These are phyloP conservation scores for Ectropis crepuscularia DNA, from an alignment of 2,888 invertebrate genomes.

Conservation along the genomic window DNA sequence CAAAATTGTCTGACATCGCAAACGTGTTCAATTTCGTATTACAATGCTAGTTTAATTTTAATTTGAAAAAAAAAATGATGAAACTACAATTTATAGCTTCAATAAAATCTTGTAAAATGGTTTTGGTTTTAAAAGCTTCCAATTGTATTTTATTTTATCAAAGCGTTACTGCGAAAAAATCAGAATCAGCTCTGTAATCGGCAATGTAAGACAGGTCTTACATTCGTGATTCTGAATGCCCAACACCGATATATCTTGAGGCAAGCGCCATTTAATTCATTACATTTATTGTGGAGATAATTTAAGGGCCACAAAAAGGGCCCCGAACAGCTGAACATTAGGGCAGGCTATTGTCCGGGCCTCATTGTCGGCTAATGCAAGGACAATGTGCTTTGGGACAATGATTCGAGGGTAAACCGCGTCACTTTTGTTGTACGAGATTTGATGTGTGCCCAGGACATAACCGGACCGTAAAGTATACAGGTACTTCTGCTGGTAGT, in stretches of 20 bases:
- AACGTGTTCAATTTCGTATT: too few species aligned
- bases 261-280: conserved; percentile 35
- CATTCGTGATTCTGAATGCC: conserved; percentile 3
- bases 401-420: conserved; percentile 25
- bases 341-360: conserved; percentile 20
- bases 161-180: too few species aligned
- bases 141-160: too few species aligned
- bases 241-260: conserved; percentile 5
- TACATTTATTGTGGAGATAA: conserved; percentile 34
- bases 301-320: conserved; percentile 30
- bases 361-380: conserved; percentile 33
- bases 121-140: too few species aligned
- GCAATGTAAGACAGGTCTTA: background rate
- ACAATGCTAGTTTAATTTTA: too few species aligned
- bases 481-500: background rate
- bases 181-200: too few species aligned
- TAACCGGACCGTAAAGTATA: background rate
- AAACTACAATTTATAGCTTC: too few species aligned
- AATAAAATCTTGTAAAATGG: too few species aligned
- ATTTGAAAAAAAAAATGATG: too few species aligned
- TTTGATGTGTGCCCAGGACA: conserved; percentile 13
- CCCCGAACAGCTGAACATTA: conserved; percentile 29
- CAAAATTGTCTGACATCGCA: too few species aligned
- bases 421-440: conserved; percentile 29
- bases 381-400: conserved; percentile 30